Percentiles rank a stretch among this genome's conserved stretches.
Conservation (phyloP, 2,888 invertebrate species). For the Minunthozetes semirufus region DNA sequence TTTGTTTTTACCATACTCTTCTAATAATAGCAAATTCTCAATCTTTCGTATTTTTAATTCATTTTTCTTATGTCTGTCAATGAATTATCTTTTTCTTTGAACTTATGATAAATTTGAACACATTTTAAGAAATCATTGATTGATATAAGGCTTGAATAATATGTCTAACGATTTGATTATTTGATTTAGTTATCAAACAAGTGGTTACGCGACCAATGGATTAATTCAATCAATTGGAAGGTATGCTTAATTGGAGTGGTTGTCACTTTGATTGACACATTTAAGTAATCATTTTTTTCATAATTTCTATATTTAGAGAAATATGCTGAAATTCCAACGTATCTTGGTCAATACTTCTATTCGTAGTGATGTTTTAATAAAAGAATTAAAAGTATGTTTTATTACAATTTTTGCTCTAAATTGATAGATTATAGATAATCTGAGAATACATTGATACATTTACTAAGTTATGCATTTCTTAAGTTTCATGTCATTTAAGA, state of each 20-base stretch:
- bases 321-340: slow-evolving; percentile 65
- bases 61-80: too few relatives aligned
- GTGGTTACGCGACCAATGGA: slow-evolving; percentile 75
- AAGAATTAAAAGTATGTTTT: slow-evolving; percentile 62
- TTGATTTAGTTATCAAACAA: slow-evolving; percentile 64
- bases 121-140: too few relatives aligned
- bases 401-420: not conserved
- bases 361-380: slow-evolving; percentile 64
- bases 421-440: not conserved
- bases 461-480: too few relatives aligned
- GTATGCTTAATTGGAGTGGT: too few relatives aligned
- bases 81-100: too few relatives aligned
- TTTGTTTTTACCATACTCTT: too few relatives aligned
- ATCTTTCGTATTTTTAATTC: too few relatives aligned
- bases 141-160: not conserved
- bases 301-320: slow-evolving; percentile 57
- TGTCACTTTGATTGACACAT: not conserved
- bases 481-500: too few relatives aligned
- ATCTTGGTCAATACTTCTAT: slow-evolving; percentile 58
- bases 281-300: not conserved
- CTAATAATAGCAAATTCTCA: too few relatives aligned
- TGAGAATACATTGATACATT: too few relatives aligned
- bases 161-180: slow-evolving; percentile 33
- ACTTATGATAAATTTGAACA: too few relatives aligned
- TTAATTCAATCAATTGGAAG: slow-evolving; percentile 66